Evolutionary conservation across 2,113 vertebrate species (phyloP).

Genomic region (Rattus rattus): DNA sequence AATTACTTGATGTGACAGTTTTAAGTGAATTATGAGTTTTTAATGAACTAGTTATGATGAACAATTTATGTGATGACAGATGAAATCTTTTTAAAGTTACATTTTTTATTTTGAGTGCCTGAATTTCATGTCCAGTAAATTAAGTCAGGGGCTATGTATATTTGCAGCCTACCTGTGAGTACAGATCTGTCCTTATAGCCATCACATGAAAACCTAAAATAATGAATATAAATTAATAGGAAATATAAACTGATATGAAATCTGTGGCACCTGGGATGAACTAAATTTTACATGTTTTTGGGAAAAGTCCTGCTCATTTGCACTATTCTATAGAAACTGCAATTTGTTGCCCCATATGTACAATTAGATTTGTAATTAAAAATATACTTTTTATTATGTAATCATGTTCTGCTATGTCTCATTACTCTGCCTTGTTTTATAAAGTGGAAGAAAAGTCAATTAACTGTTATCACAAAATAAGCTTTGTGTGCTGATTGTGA

Average conservation of each 20-base stretch:
- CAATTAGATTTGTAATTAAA: conserved; percentile 84
- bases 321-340: conserved; percentile 38
- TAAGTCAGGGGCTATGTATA: conserved; percentile 59
- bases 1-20: conserved; percentile 86
- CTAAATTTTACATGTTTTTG: conserved; percentile 69
- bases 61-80: conserved; percentile 85
- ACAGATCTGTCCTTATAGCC: neutral
- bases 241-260: conserved; percentile 5
- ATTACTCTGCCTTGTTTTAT: conserved; percentile 73
- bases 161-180: conserved; percentile 9
- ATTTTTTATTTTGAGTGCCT: conserved; percentile 86
- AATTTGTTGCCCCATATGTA: conserved; percentile 73
- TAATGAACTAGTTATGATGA: conserved; percentile 53
- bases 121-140: conserved; percentile 81
- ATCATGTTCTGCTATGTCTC: conserved; percentile 78
- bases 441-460: conserved; percentile 67
- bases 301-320: conserved; percentile 72
- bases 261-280: conserved; percentile 53
- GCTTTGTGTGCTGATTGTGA: conserved; percentile 79
- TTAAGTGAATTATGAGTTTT: conserved; percentile 69
- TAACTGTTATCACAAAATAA: conserved; percentile 70
- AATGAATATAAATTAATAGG: conserved; percentile 45
- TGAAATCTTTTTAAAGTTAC: conserved; percentile 74
- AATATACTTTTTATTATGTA: conserved; percentile 79
- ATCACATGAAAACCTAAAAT: conserved; percentile 59